Percentiles rank a stretch among this genome's conserved stretches.
phyloP scores from a whole-genome alignment of 2,888 invertebrate genomes.

The Thecocarcelia acutangulata region DNA sequence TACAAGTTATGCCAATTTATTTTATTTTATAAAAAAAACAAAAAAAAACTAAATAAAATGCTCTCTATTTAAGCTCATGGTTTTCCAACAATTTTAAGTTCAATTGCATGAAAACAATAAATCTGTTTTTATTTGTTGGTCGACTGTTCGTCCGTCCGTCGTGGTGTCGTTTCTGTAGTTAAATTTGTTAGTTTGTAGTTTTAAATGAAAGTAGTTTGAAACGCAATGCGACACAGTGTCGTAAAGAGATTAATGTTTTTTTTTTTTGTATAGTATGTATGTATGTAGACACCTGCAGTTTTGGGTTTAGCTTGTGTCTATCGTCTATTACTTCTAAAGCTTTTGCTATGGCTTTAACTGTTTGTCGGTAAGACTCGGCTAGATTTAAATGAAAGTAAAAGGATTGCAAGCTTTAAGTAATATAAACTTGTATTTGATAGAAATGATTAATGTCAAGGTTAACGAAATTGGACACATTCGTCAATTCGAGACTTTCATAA shows the following conservation, averaged over 20 bases:
- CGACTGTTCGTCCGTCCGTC: background rate
- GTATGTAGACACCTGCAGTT: background rate
- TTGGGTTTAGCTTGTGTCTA: background rate
- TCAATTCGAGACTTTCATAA: background rate
- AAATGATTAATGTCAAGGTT: constrained; percentile 59
- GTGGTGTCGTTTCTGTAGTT: too few species aligned
- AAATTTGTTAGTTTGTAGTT: background rate
- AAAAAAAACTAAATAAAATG: constrained; percentile 7
- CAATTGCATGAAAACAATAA: constrained; percentile 58
- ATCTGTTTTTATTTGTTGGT: constrained; percentile 24
- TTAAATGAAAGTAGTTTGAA: constrained; percentile 66
- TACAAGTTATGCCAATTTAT: constrained; percentile 45
- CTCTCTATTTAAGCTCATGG: constrained; percentile 17
- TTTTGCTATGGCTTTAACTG: background rate
- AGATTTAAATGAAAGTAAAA: constrained; percentile 49
- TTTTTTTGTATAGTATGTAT: constrained; percentile 26
- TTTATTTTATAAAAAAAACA: background rate
- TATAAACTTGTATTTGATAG: constrained; percentile 37
- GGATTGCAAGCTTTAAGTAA: constrained; percentile 37
- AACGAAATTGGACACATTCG: constrained; percentile 28
- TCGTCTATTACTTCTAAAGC: background rate
- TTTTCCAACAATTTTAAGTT: constrained; percentile 45
- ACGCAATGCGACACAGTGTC: constrained; percentile 62
- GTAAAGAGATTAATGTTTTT: constrained; percentile 58
- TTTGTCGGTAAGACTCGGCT: constrained; percentile 40